Evolutionary conservation across 2,888 invertebrate species (phyloP).

Genomic region (Cordilura impudica): DNA sequence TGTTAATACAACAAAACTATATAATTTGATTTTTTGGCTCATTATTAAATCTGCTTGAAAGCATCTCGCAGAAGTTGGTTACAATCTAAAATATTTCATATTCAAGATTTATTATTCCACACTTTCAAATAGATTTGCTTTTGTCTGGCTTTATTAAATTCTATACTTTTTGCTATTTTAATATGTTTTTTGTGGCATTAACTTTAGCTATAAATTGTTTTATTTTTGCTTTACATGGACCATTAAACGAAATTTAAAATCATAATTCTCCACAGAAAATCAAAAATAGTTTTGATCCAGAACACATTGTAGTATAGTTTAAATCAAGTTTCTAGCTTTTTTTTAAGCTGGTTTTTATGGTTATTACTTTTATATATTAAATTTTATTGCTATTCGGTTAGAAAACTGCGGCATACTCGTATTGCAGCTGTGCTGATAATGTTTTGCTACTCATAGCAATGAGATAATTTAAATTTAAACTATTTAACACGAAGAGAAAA

Average conservation of each 20-base stretch:
- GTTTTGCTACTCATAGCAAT: background rate
- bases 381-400: too few relatives aligned
- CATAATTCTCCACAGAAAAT: slow-evolving; percentile 44
- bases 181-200: too few relatives aligned
- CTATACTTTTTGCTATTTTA: background rate
- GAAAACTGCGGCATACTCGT: background rate
- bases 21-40: too few relatives aligned
- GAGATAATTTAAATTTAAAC: slow-evolving; percentile 6
- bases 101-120: background rate
- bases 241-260: background rate
- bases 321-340: slow-evolving; percentile 23
- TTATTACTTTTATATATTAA: background rate
- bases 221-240: background rate
- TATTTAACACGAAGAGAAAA: slow-evolving; percentile 15
- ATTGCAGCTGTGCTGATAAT: background rate
- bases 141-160: too few relatives aligned
- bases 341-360: background rate
- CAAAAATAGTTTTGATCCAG: slow-evolving; percentile 22
- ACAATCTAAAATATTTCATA: slow-evolving; percentile 14
- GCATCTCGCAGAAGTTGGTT: slow-evolving; percentile 6
- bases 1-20: too few relatives aligned
- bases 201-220: too few relatives aligned
- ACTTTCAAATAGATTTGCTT: background rate
- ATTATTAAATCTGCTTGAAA: too few relatives aligned
- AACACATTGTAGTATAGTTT: slow-evolving; percentile 9